Evolutionary conservation across 2,888 invertebrate species (phyloP).

Genomic region (Caenorhabditis wallacei): DNA sequence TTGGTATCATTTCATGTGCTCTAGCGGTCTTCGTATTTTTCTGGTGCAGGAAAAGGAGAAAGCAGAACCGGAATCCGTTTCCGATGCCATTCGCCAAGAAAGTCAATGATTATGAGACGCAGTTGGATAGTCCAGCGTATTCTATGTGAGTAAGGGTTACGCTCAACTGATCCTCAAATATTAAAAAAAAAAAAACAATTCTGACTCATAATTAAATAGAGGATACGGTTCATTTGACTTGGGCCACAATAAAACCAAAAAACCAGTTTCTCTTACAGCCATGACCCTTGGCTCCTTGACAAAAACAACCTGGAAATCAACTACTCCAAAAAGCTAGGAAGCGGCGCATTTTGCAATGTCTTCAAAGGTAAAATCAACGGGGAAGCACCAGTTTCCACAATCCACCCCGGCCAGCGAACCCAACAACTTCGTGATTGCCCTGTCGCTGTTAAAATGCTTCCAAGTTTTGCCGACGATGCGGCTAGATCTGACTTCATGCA

Average conservation of each 20-base stretch:
- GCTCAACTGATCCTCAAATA: too few species aligned
- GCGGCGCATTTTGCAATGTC: constrained; percentile 80
- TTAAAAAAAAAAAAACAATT: too few species aligned
- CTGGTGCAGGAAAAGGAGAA: constrained; percentile 51
- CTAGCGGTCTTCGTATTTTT: constrained; percentile 59
- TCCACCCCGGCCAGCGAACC: constrained; percentile 70
- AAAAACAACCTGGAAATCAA: constrained; percentile 72
- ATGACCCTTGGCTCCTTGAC: constrained; percentile 71
- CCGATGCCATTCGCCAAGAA: constrained; percentile 64
- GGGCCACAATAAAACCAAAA: not conserved
- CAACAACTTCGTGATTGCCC: constrained; percentile 72
- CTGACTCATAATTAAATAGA: too few species aligned
- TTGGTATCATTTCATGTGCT: constrained; percentile 57
- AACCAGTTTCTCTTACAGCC: constrained; percentile 32
- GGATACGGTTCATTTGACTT: too few species aligned
- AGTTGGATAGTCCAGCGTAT: constrained; percentile 66
- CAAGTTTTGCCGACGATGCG: constrained; percentile 79
- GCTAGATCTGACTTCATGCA: constrained; percentile 79
- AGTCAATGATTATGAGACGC: constrained; percentile 63
- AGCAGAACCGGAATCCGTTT: constrained; percentile 49
- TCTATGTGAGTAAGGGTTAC: constrained; percentile 64
- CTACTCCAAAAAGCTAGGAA: constrained; percentile 78
- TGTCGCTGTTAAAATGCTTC: constrained; percentile 80
- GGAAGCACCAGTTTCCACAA: constrained; percentile 73
- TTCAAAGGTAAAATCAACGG: constrained; percentile 78